Conservation (phyloP, 1,140 invertebrate genomes). For the Aphis gossypii region DNA sequence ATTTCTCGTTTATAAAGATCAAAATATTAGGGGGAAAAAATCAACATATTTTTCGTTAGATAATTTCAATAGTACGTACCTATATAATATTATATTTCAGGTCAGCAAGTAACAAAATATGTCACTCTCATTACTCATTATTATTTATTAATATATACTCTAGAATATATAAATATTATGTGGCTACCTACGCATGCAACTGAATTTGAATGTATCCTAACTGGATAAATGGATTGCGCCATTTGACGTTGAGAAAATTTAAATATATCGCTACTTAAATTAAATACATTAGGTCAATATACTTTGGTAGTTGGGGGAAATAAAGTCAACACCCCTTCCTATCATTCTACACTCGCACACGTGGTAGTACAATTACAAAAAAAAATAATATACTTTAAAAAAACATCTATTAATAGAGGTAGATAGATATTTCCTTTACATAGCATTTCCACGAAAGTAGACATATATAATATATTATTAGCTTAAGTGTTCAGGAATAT, state of each 20-base stretch:
- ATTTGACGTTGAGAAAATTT: background rate
- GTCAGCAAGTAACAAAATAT: background rate
- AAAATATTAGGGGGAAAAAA: background rate
- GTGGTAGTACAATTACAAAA: background rate
- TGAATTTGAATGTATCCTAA: background rate
- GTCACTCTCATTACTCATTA: background rate
- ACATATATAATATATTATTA: background rate
- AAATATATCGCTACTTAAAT: constrained; percentile 19
- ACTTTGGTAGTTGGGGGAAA: background rate
- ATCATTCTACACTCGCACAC: too few species aligned
- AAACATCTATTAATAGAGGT: background rate
- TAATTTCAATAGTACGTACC: background rate
- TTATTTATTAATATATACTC: background rate
- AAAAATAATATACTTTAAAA: background rate
- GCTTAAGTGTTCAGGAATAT: background rate
- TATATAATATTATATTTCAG: background rate
- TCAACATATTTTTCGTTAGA: background rate
- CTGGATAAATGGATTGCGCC: background rate
- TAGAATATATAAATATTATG: background rate
- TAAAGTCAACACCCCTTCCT: background rate
- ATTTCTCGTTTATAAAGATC: background rate
- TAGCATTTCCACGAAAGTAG: background rate
- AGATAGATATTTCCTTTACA: background rate
- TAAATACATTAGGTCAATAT: constrained; percentile 4
- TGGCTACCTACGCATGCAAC: background rate